Conservation (phyloP, 1,140 invertebrate species). For the Zaprionus ornatus region DNA sequence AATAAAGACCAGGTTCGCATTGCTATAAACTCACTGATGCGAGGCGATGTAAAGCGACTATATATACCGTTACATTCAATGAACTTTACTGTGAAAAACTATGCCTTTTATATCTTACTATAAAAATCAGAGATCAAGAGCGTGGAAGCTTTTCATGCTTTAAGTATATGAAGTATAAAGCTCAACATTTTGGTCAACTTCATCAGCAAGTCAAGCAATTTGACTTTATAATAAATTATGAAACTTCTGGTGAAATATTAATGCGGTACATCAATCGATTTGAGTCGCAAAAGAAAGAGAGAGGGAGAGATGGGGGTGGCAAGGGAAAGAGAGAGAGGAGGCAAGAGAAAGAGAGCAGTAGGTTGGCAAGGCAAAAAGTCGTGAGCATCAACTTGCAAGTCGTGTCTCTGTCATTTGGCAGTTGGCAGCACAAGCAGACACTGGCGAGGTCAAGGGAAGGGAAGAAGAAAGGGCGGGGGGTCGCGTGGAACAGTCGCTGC, state of each 20-base stretch:
- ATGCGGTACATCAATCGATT: not conserved
- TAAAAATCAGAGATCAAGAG: too few species aligned
- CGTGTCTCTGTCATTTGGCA: constrained; percentile 10
- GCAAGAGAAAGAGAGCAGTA: not conserved
- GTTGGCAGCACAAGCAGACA: not conserved
- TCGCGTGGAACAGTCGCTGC: constrained; percentile 5
- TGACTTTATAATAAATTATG: not conserved
- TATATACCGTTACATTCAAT: too few species aligned
- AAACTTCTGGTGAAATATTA: not conserved
- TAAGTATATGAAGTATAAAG: not conserved
- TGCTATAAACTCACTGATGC: too few species aligned
- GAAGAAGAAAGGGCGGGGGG: not conserved
- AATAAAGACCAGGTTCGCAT: too few species aligned
- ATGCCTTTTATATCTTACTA: too few species aligned
- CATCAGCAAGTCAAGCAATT: constrained; percentile 1
- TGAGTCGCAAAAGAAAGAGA: not conserved
- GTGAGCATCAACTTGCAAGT: not conserved
- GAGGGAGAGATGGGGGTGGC: too few species aligned
- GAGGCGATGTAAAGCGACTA: too few species aligned
- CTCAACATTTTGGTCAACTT: not conserved
- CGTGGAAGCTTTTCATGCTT: too few species aligned
- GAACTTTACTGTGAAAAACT: too few species aligned
- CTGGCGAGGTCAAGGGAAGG: not conserved
- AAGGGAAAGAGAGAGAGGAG: not conserved
- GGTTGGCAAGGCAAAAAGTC: not conserved